Conservation (phyloP, 2,797 vertebrate genomes). For the Lophura swinhoii region DNA sequence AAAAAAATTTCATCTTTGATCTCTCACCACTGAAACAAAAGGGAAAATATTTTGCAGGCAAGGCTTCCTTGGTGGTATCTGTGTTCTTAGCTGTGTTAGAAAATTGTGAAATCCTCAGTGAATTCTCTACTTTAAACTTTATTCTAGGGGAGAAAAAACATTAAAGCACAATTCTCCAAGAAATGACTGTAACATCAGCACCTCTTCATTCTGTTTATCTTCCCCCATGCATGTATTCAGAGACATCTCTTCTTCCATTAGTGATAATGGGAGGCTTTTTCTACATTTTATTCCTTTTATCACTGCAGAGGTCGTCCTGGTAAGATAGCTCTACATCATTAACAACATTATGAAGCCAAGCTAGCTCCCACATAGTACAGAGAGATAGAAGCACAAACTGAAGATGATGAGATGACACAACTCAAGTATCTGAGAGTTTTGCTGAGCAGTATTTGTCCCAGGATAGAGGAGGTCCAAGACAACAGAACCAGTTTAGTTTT, state of each 20-base stretch:
- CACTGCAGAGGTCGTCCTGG: neutral
- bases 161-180: slow-evolving; percentile 1
- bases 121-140: neutral
- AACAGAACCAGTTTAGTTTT: neutral
- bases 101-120: neutral
- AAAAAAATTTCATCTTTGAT: neutral
- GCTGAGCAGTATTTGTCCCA: neutral
- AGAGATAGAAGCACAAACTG: neutral
- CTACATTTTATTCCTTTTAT: slow-evolving; percentile 11
- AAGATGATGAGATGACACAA: neutral
- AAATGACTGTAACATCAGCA: slow-evolving; percentile 8
- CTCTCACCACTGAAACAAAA: neutral
- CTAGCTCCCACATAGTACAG: neutral
- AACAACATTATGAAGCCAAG: slow-evolving; percentile 20
- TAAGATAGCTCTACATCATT: slow-evolving; percentile 13
- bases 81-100: neutral
- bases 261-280: neutral
- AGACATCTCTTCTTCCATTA: slow-evolving; percentile 5
- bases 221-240: neutral
- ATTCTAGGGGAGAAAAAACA: neutral
- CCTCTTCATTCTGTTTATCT: slow-evolving; percentile 16
- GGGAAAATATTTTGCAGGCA: neutral
- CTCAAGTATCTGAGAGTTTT: neutral
- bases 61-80: neutral
- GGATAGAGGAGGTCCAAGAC: neutral